Evolutionary conservation across 2,113 vertebrate species (phyloP).

Genomic region (Paratilapia polleni): DNA sequence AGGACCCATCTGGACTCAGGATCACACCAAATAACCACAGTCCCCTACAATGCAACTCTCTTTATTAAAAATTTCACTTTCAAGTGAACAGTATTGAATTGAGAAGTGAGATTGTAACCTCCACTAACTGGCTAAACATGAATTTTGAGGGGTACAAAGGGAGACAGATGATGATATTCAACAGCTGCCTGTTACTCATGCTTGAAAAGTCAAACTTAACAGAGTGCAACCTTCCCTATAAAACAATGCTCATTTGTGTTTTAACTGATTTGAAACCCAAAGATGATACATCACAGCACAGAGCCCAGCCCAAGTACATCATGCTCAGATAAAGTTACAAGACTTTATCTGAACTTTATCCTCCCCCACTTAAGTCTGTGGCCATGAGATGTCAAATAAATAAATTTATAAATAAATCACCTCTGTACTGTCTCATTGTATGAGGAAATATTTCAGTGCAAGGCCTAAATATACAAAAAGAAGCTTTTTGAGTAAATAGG

Average conservation of each 20-base stretch:
- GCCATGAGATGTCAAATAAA: neutral
- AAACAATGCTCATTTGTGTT: conserved; percentile 31
- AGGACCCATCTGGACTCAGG: conserved; percentile 8
- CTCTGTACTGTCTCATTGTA: neutral
- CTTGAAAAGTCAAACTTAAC: conserved; percentile 35
- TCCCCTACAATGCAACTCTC: neutral
- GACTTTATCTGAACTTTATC: neutral
- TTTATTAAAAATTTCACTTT: no score
- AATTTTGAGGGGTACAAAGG: conserved; percentile 18
- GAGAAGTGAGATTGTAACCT: neutral
- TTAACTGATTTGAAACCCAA: conserved; percentile 17
- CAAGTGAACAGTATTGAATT: no score
- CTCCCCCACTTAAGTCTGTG: conserved; percentile 26
- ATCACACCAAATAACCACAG: conserved; percentile 6
- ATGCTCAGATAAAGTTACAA: conserved; percentile 7
- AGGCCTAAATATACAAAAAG: neutral
- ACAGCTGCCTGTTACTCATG: conserved; percentile 39
- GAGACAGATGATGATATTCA: conserved; percentile 33
- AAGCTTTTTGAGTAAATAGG: neutral
- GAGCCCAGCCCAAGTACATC: conserved; percentile 5
- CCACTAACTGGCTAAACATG: conserved; percentile 17
- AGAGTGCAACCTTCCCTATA: conserved; percentile 26
- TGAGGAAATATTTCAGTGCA: neutral
- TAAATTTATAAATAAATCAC: neutral
- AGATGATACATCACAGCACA: conserved; percentile 29